These are phyloP conservation scores for Tragelaphus imberbis DNA, from an alignment of 2,113 vertebrate species.

Conservation along the genomic window DNA sequence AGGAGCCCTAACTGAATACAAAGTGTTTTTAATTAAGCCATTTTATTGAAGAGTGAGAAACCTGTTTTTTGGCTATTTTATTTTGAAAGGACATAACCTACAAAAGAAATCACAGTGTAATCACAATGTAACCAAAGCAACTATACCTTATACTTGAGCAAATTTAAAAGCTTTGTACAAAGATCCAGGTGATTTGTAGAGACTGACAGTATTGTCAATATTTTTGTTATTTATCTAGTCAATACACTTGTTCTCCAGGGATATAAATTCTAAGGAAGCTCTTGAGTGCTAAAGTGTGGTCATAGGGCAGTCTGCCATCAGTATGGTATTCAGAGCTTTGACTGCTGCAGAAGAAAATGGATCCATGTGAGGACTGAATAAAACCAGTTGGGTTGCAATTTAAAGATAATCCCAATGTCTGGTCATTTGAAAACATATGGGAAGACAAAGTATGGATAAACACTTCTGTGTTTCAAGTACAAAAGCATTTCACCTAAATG, in stretches of 20 bases:
- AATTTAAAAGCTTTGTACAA: neutral
- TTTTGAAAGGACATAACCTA: neutral
- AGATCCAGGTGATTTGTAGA: neutral
- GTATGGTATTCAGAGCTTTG: neutral
- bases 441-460: neutral
- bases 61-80: neutral
- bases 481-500: neutral
- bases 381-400: neutral
- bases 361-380: accelerated
- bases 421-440: neutral
- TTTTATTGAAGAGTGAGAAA: neutral
- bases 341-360: neutral
- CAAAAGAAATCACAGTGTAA: neutral
- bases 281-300: neutral
- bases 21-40: neutral
- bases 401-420: neutral
- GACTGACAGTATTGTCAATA: neutral
- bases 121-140: neutral
- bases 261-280: neutral
- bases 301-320: too few species aligned
- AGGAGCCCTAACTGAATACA: neutral
- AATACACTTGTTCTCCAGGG: neutral
- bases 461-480: neutral
- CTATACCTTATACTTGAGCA: neutral
- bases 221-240: neutral